Percentiles rank a stretch among this genome's conserved stretches.
These are phyloP conservation scores for Palloptera scutellata DNA, from an alignment of 2,888 invertebrate genomes.

Conservation along the genomic window DNA sequence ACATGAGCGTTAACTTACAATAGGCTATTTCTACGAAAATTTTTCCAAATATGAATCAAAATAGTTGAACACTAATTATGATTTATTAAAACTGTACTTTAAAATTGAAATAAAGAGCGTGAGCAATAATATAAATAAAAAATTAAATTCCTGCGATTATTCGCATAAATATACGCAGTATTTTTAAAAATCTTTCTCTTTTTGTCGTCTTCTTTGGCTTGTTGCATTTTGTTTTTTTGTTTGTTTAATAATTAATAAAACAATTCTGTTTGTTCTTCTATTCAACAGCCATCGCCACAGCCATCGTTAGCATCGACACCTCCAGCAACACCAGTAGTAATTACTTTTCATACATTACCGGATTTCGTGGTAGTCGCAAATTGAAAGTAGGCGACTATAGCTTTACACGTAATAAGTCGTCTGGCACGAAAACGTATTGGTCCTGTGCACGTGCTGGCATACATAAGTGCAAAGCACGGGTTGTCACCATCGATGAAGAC, in stretches of 20 bases:
- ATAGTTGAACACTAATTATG: too few species aligned
- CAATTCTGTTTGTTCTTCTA: constrained; percentile 30
- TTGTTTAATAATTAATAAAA: constrained; percentile 40
- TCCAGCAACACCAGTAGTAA: constrained; percentile 41
- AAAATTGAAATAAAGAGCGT: too few species aligned
- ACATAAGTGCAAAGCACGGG: constrained; percentile 64
- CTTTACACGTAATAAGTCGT: constrained; percentile 63
- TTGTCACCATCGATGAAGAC: constrained; percentile 61
- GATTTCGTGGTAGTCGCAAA: constrained; percentile 64
- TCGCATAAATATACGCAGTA: too few species aligned
- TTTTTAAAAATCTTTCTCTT: too few species aligned
- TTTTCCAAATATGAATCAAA: too few species aligned
- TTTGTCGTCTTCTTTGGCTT: too few species aligned
- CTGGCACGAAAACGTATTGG: constrained; percentile 63
- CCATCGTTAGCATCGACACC: constrained; percentile 24
- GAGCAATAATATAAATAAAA: too few species aligned
- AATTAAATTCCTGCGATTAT: too few species aligned
- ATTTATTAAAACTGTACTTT: too few species aligned
- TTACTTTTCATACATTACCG: constrained; percentile 62
- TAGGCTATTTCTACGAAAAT: too few species aligned
- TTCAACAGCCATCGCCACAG: constrained; percentile 23
- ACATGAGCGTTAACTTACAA: too few species aligned
- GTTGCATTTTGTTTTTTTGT: not conserved
- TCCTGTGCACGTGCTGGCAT: constrained; percentile 64
- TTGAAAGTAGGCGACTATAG: constrained; percentile 63